Evolutionary conservation across 2,113 vertebrate genomes (phyloP).

Genomic region (Holacanthus passer): DNA sequence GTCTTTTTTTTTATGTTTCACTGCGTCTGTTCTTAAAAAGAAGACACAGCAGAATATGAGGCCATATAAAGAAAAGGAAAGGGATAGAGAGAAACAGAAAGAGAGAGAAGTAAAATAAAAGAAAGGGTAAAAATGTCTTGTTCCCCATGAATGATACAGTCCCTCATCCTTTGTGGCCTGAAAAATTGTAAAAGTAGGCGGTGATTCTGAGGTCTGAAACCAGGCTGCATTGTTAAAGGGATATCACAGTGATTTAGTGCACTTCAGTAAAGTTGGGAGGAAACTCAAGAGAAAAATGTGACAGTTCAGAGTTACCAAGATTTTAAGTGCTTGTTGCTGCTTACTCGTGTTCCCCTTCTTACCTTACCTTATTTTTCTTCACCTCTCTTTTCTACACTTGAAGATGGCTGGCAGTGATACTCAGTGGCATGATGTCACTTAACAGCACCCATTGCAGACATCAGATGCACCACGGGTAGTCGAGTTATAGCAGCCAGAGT

Average conservation of each 20-base stretch:
- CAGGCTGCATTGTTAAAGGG: neutral
- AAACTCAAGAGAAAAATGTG: neutral
- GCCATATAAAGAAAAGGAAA: neutral
- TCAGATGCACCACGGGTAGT: neutral
- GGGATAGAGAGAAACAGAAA: neutral
- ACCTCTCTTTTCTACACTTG: no score
- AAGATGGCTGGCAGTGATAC: no score
- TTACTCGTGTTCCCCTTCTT: no score
- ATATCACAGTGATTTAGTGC: neutral
- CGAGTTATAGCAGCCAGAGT: no score
- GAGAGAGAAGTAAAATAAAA: neutral
- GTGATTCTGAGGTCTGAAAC: conserved; percentile 7
- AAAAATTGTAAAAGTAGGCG: neutral
- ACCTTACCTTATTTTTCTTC: no score
- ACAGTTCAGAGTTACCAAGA: neutral
- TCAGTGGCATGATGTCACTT: no score
- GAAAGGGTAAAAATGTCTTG: neutral
- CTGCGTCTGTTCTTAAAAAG: conserved; percentile 30
- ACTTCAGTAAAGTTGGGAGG: neutral
- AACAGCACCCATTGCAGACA: neutral
- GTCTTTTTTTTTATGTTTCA: conserved; percentile 15
- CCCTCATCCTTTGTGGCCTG: neutral
- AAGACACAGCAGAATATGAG: conserved; percentile 5
- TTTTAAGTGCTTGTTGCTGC: no score
- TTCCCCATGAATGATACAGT: neutral